Evolutionary conservation across 2,113 vertebrate species (phyloP).

Genomic region (Andinoacara biseriatus): DNA sequence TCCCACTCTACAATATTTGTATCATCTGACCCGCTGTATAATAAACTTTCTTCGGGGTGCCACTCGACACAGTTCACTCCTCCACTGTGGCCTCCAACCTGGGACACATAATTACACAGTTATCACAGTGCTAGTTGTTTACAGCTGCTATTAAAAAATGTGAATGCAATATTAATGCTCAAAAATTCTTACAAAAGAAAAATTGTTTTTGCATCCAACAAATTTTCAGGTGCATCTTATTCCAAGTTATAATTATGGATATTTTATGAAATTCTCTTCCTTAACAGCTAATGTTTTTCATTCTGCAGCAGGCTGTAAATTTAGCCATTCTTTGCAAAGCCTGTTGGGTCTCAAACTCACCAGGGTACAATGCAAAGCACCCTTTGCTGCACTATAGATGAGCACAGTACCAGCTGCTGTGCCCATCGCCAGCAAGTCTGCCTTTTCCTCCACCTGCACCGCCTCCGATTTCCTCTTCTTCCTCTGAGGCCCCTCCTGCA

Average conservation of each 20-base stretch:
- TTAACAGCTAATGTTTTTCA: background rate
- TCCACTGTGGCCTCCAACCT: constrained; percentile 90
- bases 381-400: constrained; percentile 94
- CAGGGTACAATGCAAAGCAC: constrained; percentile 94
- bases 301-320: background rate
- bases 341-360: constrained; percentile 72
- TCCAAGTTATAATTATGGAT: no score
- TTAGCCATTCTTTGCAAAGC: rapidly evolving
- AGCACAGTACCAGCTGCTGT: constrained; percentile 93
- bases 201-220: no score
- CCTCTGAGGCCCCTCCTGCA: constrained; percentile 92
- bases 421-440: constrained; percentile 94
- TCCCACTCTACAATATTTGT: constrained; percentile 94
- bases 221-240: no score
- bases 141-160: background rate
- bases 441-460: constrained; percentile 79
- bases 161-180: background rate
- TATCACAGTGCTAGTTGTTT: background rate
- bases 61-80: constrained; percentile 92
- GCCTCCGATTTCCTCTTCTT: constrained; percentile 96
- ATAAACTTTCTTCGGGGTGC: constrained; percentile 87
- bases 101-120: background rate
- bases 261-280: background rate
- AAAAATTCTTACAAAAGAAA: background rate
- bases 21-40: constrained; percentile 97